Base-by-base conservation (phyloP, 2,888 invertebrate genomes). In the Chouioia cunea region DNA sequence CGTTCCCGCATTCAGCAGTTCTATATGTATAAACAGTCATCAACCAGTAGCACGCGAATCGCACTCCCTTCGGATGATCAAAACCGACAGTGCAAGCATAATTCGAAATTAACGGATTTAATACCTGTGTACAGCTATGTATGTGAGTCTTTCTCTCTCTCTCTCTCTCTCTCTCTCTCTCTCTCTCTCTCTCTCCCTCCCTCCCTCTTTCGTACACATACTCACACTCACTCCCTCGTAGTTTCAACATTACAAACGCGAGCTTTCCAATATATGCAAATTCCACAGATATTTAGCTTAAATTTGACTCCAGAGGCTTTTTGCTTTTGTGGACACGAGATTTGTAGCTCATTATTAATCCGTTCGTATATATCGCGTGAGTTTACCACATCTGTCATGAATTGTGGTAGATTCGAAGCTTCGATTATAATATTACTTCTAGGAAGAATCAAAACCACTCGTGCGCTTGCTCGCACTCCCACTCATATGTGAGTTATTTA, bases 71-170 rank as follows among this genome's bases (percentile, higher is more conserved):
- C 48, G 52, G 65, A 52, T 75, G 70, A 76, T 77, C 74, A 74
- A 74, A 75, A 71, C 72, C 69, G 73, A 75, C 72, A 60, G 36
- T 36, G 68, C 73, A 43, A 58, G 57, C 64, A 74, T 73, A 73
- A 76, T 75, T 66, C 60, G 70, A 75, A 75, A 75, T 75, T 71
- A 74, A 72, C 66, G 74, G 71, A 75, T 76, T 77, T 76, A 74
- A 76, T 76, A 65, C 62, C 70, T 60, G 50, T 56, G 36, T 22
- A n/a, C 15, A 22, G 18, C 36, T 36, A 12, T 36, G 36, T 36
- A 36, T 10, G n/a, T n/a, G n/a, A 36, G 36, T 10, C 12, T 6
- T 3, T 4, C 27, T 27, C 27, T 27, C 4, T 27, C 27, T 27
- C 27, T 27, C 27, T 27, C 27, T 27, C 27, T 27, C 27, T 27